These are phyloP conservation scores for Melikaiella ostensackeni DNA, from an alignment of 2,888 invertebrate genomes.

Conservation along the genomic window DNA sequence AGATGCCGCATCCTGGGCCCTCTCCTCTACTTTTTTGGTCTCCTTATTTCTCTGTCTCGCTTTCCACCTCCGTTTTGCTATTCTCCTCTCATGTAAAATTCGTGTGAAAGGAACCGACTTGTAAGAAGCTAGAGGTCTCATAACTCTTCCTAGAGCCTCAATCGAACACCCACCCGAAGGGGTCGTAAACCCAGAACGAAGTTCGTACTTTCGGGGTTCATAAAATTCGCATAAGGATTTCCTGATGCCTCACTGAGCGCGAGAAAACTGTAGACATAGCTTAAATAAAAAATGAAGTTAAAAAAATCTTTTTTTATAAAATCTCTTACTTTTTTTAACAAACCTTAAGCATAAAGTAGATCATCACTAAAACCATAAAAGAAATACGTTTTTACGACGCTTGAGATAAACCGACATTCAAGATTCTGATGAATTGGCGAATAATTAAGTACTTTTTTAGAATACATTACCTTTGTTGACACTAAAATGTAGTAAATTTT, in stretches of 20 bases:
- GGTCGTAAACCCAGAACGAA: neutral
- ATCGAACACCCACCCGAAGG: slow-evolving; percentile 16
- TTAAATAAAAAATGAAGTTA: neutral
- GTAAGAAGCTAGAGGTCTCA: slow-evolving; percentile 3
- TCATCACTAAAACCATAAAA: too few species aligned
- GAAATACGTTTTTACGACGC: too few species aligned
- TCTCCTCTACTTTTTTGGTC: neutral
- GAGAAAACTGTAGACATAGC: neutral
- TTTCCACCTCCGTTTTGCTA: neutral
- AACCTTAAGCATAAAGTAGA: too few species aligned
- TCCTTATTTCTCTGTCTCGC: neutral
- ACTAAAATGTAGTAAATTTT: too few species aligned
- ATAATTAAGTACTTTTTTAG: too few species aligned
- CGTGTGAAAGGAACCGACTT: neutral
- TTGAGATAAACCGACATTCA: too few species aligned
- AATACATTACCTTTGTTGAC: too few species aligned
- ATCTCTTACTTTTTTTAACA: too few species aligned
- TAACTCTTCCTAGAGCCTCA: slow-evolving; percentile 11
- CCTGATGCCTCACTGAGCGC: neutral
- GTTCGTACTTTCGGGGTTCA: neutral
- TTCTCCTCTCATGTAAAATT: too few species aligned
- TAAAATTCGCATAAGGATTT: slow-evolving; percentile 11
- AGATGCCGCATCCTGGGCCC: neutral
- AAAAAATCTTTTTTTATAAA: too few species aligned
- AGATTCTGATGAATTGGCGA: too few species aligned